Evolutionary conservation across 2,113 vertebrate species (phyloP).

Genomic region (Megaceryle maxima): DNA sequence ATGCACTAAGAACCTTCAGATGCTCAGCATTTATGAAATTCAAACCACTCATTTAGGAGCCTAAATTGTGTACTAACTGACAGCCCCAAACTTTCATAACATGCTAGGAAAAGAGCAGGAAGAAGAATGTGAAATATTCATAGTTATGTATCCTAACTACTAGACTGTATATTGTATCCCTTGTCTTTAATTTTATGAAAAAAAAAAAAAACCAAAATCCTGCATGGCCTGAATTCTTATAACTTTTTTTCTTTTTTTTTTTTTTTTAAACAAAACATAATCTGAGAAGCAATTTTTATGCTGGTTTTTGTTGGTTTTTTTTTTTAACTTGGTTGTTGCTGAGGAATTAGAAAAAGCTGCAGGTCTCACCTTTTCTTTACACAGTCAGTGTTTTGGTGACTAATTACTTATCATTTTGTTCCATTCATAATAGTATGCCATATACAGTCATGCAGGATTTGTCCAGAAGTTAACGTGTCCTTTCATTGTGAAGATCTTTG

Average conservation of each 20-base stretch:
- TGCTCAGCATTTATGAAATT: not conserved
- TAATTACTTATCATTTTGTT: not conserved
- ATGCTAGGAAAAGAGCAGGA: not conserved
- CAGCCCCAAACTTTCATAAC: not conserved
- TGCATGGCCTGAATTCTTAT: not conserved
- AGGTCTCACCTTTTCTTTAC: not conserved
- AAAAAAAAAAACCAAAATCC: not conserved
- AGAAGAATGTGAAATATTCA: not conserved
- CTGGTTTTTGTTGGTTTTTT: not conserved
- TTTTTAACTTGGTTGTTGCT: not conserved
- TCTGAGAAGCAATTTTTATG: not conserved
- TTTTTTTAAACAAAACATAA: not conserved
- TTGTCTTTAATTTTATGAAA: not conserved
- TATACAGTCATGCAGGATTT: not conserved
- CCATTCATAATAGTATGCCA: not conserved
- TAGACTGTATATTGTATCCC: not conserved
- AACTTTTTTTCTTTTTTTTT: not conserved
- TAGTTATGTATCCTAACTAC: not conserved
- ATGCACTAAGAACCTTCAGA: not conserved
- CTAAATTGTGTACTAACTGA: not conserved
- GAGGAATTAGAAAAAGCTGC: not conserved
- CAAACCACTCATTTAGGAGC: not conserved
- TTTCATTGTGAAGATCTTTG: not conserved
- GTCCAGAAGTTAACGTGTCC: not conserved
- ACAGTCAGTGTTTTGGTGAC: not conserved